Evolutionary conservation across 35 echinoderm and acorn worm genomes (phyloP).

Genomic region (Patiria miniata): DNA sequence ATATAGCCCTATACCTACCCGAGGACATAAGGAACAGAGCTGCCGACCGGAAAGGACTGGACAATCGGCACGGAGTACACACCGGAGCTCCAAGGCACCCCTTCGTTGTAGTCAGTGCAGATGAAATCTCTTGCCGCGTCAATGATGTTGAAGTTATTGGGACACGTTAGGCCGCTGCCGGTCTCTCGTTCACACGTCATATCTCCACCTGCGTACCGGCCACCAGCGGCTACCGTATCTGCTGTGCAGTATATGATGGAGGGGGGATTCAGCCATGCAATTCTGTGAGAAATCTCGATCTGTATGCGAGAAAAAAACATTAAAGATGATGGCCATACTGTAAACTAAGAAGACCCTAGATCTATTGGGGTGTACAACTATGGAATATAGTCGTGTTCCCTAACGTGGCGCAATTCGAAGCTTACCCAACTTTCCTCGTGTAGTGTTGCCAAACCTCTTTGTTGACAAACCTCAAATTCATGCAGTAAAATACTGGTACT

Average conservation of each 20-base stretch:
- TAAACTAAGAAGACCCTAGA: no score
- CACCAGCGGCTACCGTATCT: background rate
- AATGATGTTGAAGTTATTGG: background rate
- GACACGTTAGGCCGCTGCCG: background rate
- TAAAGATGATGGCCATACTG: no score
- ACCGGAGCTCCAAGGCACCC: background rate
- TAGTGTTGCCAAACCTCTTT: no score
- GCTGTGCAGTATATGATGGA: background rate
- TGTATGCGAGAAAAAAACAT: background rate
- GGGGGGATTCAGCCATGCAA: background rate
- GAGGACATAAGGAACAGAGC: background rate
- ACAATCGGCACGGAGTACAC: background rate
- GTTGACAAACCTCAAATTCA: no score
- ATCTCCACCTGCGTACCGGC: background rate
- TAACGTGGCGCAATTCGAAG: no score
- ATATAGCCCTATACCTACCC: background rate
- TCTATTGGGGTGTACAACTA: no score
- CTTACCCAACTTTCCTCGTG: no score
- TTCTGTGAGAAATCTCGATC: background rate
- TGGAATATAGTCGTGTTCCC: no score
- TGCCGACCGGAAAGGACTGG: background rate
- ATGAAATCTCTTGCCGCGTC: background rate
- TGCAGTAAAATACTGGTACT: no score
- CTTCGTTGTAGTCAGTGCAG: background rate
- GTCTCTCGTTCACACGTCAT: background rate